Evolutionary conservation across 2,888 invertebrate genomes (phyloP).

Genomic region (Chrysotoxum bicinctum): DNA sequence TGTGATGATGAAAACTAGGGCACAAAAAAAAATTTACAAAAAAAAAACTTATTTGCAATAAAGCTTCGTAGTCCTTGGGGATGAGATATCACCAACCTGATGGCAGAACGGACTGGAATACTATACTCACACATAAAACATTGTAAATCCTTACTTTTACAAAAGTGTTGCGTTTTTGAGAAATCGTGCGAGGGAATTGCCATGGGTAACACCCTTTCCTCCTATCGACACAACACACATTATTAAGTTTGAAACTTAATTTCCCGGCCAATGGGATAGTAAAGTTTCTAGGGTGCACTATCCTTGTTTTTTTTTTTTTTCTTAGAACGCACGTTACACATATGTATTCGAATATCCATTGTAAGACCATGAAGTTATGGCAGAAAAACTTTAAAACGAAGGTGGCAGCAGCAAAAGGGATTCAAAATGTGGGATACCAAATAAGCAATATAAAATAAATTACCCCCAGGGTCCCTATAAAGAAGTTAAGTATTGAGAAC

Average conservation of each 20-base stretch:
- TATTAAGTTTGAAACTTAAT: conserved; percentile 60
- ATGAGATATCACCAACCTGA: conserved; percentile 2
- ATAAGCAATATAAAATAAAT: conserved; percentile 48
- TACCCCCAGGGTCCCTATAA: conserved; percentile 32
- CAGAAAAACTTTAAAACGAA: background rate
- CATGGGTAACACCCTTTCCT: background rate
- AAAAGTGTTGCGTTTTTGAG: conserved; percentile 16
- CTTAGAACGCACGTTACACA: conserved; percentile 45
- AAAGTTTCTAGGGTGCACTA: conserved; percentile 24
- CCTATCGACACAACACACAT: background rate
- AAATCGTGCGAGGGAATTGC: background rate
- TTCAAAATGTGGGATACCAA: background rate
- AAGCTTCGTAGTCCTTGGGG: background rate
- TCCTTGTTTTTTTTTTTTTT: background rate
- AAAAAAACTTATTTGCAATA: conserved; percentile 13
- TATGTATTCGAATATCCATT: background rate
- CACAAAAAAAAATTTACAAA: background rate
- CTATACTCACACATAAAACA: background rate
- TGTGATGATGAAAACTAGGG: conserved; percentile 14
- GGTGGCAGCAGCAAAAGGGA: background rate
- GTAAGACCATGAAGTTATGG: conserved; percentile 21
- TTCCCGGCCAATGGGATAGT: conserved; percentile 27
- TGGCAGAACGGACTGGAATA: background rate
- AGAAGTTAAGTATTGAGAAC: conserved; percentile 41
- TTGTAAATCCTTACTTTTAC: conserved; percentile 5